These are phyloP conservation scores for Rhagoletis pomonella DNA, from an alignment of 1,140 invertebrate species.

Conservation along the genomic window DNA sequence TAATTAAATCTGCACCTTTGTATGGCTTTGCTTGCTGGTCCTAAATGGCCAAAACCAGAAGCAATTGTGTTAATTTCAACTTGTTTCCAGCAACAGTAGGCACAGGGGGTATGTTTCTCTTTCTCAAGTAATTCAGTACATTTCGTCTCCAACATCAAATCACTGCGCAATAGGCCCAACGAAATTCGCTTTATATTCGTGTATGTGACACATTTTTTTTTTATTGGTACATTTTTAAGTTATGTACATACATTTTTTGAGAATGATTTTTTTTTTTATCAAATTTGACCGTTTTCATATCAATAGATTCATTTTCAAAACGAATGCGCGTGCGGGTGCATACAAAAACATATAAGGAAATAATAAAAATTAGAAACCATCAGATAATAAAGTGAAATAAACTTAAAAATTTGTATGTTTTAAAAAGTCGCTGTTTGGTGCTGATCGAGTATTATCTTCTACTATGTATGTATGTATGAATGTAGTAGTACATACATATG, in stretches of 20 bases:
- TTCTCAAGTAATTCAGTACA: conserved; percentile 71
- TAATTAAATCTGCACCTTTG: conserved; percentile 79
- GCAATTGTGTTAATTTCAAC: conserved; percentile 98
- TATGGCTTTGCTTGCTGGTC: conserved; percentile 81
- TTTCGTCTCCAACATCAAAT: conserved; percentile 84
- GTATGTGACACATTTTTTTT: conserved; percentile 55
- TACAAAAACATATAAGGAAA: conserved; percentile 16
- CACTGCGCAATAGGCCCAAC: conserved; percentile 84
- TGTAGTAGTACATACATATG: background rate
- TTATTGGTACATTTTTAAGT: conserved; percentile 28
- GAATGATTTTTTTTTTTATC: background rate
- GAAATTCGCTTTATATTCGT: conserved; percentile 77
- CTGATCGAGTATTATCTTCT: too few relatives aligned
- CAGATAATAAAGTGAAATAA: background rate
- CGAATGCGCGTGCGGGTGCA: conserved; percentile 32
- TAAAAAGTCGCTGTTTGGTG: too few relatives aligned
- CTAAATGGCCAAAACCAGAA: conserved; percentile 94
- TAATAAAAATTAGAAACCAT: conserved; percentile 44
- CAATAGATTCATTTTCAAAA: conserved; percentile 25
- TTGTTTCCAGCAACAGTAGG: conserved; percentile 90
- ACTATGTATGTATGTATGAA: background rate
- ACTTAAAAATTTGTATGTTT: background rate
- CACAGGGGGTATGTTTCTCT: conserved; percentile 62
- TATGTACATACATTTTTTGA: background rate
- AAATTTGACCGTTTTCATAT: conserved; percentile 14